These are phyloP conservation scores for Eupithecia dodoneata DNA, from an alignment of 2,888 invertebrate genomes.

Conservation along the genomic window DNA sequence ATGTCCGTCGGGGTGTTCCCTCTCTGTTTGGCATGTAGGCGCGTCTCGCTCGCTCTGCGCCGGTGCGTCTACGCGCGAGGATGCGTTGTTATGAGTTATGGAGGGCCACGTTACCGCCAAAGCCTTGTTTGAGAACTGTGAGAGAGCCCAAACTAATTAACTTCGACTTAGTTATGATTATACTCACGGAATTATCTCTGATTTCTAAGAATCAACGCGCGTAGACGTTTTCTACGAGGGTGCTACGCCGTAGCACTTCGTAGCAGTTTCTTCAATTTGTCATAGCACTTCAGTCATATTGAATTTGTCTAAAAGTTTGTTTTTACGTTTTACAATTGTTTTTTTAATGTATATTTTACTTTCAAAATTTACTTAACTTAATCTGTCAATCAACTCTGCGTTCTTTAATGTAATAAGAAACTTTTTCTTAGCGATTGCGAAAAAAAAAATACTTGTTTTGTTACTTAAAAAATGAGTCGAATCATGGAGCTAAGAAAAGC, in stretches of 20 bases:
- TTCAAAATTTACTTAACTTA: not conserved
- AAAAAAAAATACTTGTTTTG: conserved; percentile 70
- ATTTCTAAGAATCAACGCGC: conserved; percentile 48
- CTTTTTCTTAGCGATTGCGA: conserved; percentile 28
- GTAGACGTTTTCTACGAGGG: conserved; percentile 49
- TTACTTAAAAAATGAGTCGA: conserved; percentile 79
- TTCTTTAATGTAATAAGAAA: conserved; percentile 34
- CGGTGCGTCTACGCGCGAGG: conserved; percentile 77
- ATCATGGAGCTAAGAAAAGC: conserved; percentile 73
- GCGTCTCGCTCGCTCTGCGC: conserved; percentile 68
- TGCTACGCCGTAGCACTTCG: conserved; percentile 56
- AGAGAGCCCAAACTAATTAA: conserved; percentile 79
- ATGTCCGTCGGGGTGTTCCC: conserved; percentile 54
- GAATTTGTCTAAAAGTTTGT: not conserved
- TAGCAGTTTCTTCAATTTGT: conserved; percentile 16
- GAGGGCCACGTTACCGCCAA: conserved; percentile 75
- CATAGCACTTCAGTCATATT: not conserved
- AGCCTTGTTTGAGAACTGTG: conserved; percentile 70
- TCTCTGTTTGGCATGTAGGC: conserved; percentile 51
- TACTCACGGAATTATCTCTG: conserved; percentile 60
- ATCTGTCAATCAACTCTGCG: not conserved
- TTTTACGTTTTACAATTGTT: not conserved
- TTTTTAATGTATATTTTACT: not conserved
- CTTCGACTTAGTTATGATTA: conserved; percentile 78
- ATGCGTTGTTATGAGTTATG: conserved; percentile 75